A percentile compares a stretch with the other conserved stretches of the same genome.
phyloP scores from a whole-genome alignment of 2,797 vertebrate genomes.

The Acrossocheilus wenchowensis region DNA sequence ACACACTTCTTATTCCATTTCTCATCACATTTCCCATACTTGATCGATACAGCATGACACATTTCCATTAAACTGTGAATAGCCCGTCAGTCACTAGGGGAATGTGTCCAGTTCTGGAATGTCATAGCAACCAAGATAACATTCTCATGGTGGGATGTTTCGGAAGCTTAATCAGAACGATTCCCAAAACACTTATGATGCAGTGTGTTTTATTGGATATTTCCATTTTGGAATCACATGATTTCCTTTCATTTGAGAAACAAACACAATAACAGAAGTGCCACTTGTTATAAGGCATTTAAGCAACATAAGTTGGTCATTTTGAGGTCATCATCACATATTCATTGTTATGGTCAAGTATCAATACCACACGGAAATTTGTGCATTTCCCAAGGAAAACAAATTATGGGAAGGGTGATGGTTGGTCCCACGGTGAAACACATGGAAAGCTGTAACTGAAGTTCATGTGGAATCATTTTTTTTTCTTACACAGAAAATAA shows the following conservation, averaged over 20 bases:
- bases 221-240: conserved; percentile 32
- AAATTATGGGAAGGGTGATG: background rate
- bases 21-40: conserved; percentile 37
- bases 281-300: conserved; percentile 30
- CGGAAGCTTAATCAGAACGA: conserved; percentile 60
- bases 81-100: background rate
- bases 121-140: conserved; percentile 41
- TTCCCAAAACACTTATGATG: conserved; percentile 32
- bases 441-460: background rate
- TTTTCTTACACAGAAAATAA: background rate
- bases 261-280: conserved; percentile 39
- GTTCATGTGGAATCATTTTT: background rate
- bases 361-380: conserved; percentile 4
- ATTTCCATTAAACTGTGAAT: background rate
- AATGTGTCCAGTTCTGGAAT: conserved; percentile 49
- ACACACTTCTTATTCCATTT: conserved; percentile 8
- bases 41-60: conserved; percentile 38
- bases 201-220: conserved; percentile 28
- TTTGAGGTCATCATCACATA: conserved; percentile 20
- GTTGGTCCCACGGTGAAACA: background rate
- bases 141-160: conserved; percentile 63
- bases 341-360: conserved; percentile 11
- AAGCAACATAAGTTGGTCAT: conserved; percentile 30
- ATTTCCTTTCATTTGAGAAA: conserved; percentile 36
- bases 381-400: conserved; percentile 11